Percentiles rank a stretch among this genome's conserved stretches.
Evolutionary conservation across 2,888 invertebrate genomes (phyloP).

Genomic region (Emmelina monodactyla): DNA sequence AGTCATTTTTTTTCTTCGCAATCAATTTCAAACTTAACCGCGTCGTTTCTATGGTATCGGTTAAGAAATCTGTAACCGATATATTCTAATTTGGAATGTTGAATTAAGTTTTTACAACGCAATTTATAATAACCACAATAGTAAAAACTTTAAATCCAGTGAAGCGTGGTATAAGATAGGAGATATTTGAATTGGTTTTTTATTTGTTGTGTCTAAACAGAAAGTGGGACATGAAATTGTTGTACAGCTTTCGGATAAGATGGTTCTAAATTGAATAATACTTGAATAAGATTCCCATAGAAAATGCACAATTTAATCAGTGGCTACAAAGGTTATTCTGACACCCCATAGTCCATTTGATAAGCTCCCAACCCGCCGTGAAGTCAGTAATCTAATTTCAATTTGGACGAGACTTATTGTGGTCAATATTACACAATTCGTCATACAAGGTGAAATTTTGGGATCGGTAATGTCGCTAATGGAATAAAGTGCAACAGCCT

Average conservation of each 20-base stretch:
- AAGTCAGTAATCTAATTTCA: constrained; percentile 59
- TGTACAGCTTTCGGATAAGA: constrained; percentile 13
- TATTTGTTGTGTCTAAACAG: no score
- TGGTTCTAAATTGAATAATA: constrained; percentile 20
- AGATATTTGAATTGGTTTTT: no score
- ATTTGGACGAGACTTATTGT: constrained; percentile 49
- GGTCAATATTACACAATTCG: constrained; percentile 43
- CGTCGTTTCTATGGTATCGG: not conserved
- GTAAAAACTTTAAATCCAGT: no score
- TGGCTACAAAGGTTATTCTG: constrained; percentile 35
- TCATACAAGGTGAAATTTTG: constrained; percentile 38
- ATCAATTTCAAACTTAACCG: not conserved
- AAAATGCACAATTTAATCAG: constrained; percentile 51
- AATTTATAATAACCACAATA: no score
- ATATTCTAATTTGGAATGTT: no score
- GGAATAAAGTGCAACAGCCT: constrained; percentile 39
- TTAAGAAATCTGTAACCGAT: no score
- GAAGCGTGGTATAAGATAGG: no score
- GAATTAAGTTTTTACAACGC: no score
- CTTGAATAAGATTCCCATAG: constrained; percentile 36
- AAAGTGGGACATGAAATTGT: no score
- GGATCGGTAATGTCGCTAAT: constrained; percentile 47
- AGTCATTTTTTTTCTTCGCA: not conserved
- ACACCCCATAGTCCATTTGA: constrained; percentile 58
- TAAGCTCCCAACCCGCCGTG: constrained; percentile 48